phyloP scores from a whole-genome alignment of 2,888 invertebrate genomes.

The Plebejus argus region DNA sequence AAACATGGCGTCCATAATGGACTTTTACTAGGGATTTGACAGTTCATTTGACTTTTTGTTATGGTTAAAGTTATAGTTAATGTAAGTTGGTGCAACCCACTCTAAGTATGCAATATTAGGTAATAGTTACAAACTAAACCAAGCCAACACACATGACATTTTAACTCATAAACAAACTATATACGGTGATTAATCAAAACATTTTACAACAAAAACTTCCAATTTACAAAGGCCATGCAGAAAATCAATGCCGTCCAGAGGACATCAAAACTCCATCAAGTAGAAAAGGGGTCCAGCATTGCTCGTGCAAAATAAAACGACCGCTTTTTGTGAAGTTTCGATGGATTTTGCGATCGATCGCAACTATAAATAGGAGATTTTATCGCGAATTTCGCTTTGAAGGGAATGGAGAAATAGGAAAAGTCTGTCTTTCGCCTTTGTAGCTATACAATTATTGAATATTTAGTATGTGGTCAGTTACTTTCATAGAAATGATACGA shows the following conservation, averaged over 20 bases:
- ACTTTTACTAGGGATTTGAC: too few species aligned
- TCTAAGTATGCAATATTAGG: too few species aligned
- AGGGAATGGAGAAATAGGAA: neutral
- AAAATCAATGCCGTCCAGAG: slow-evolving; percentile 48
- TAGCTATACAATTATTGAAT: neutral
- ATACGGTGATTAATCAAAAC: slow-evolving; percentile 7
- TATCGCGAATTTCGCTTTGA: slow-evolving; percentile 10
- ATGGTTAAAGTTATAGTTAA: too few species aligned
- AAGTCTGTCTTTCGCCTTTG: neutral
- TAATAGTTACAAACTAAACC: too few species aligned
- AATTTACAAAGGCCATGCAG: slow-evolving; percentile 22
- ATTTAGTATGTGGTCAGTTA: neutral
- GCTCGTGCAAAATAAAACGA: slow-evolving; percentile 39
- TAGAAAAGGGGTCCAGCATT: slow-evolving; percentile 53
- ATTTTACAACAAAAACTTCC: slow-evolving; percentile 20
- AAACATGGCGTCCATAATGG: too few species aligned
- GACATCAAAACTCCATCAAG: slow-evolving; percentile 71
- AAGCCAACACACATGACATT: neutral
- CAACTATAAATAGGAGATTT: slow-evolving; percentile 18
- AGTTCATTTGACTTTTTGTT: too few species aligned
- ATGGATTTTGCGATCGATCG: neutral
- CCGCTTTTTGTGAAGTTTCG: slow-evolving; percentile 14
- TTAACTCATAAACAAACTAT: slow-evolving; percentile 1
- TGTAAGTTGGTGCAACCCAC: too few species aligned
- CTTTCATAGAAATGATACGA: too few species aligned